Percentiles rank a stretch among this genome's conserved stretches.
phyloP scores from a whole-genome alignment of 1,140 invertebrate species.

The Meteorus sp. region DNA sequence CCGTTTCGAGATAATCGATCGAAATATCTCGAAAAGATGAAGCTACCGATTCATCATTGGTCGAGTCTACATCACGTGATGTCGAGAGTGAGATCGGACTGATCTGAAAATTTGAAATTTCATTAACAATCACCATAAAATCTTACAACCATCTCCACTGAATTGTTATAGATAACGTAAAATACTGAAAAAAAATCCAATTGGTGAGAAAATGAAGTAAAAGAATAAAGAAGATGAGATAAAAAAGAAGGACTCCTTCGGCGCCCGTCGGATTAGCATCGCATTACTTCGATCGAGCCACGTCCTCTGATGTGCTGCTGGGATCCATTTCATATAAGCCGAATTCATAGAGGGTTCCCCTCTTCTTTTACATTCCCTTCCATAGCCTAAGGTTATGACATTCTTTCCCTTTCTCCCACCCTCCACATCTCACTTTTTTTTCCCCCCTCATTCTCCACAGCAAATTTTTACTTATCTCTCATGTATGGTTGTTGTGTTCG shows the following conservation, averaged over 20 bases:
- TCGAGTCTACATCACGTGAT: too few species aligned
- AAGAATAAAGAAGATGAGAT: slow-evolving; percentile 1
- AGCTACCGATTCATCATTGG: too few species aligned
- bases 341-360: slow-evolving; percentile 51
- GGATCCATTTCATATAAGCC: slow-evolving; percentile 58
- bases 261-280: slow-evolving; percentile 37
- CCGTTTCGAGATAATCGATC: too few species aligned
- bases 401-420: slow-evolving; percentile 35
- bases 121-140: too few species aligned
- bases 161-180: not conserved
- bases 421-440: slow-evolving; percentile 23
- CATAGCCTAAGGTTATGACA: slow-evolving; percentile 44
- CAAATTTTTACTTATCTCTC: slow-evolving; percentile 15
- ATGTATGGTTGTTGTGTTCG: too few species aligned
- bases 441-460: not conserved
- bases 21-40: too few species aligned
- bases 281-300: slow-evolving; percentile 34
- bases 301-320: not conserved
- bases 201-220: not conserved
- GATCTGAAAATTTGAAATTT: too few species aligned
- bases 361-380: not conserved
- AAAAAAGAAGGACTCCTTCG: slow-evolving; percentile 10
- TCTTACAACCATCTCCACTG: too few species aligned
- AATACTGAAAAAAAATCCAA: not conserved
- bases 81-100: too few species aligned